Conservation (phyloP, 1,140 invertebrate genomes). For the Hormaphis cornu region DNA sequence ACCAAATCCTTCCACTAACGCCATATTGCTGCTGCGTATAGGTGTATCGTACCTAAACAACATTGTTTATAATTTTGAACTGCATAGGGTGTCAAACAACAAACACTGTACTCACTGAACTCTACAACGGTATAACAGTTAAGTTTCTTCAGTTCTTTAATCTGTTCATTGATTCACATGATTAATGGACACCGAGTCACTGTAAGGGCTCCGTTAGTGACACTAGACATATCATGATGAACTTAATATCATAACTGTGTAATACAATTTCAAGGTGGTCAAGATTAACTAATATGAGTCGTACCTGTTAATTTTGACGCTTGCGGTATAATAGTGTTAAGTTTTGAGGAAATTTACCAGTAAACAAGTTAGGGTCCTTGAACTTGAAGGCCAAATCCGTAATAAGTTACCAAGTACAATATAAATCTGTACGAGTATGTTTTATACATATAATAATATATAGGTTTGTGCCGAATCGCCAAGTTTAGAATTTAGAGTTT, state of each 20-base stretch:
- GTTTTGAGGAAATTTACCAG: not conserved
- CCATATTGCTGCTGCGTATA: too few relatives aligned
- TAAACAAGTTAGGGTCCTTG: not conserved
- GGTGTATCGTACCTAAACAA: too few relatives aligned
- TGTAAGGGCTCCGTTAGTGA: not conserved
- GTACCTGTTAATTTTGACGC: too few relatives aligned
- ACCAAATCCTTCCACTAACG: conserved; percentile 66
- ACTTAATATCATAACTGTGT: not conserved
- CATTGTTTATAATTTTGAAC: too few relatives aligned
- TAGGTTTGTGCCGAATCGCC: too few relatives aligned
- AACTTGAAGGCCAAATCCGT: conserved; percentile 1
- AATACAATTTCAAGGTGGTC: conserved; percentile 6
- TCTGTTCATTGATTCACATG: too few relatives aligned
- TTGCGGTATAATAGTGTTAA: not conserved
- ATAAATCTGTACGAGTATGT: not conserved
- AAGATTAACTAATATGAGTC: not conserved
- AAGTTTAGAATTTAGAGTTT: too few relatives aligned
- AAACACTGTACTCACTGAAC: too few relatives aligned
- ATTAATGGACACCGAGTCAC: not conserved
- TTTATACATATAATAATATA: too few relatives aligned
- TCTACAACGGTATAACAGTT: too few relatives aligned
- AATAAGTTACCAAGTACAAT: not conserved
- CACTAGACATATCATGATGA: not conserved
- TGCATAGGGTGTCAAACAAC: too few relatives aligned
- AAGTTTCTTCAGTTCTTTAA: too few relatives aligned